A percentile compares a stretch with the other conserved stretches of the same genome.
phyloP scores from a whole-genome alignment of 2,113 vertebrate genomes.

The Mixornis gularis region DNA sequence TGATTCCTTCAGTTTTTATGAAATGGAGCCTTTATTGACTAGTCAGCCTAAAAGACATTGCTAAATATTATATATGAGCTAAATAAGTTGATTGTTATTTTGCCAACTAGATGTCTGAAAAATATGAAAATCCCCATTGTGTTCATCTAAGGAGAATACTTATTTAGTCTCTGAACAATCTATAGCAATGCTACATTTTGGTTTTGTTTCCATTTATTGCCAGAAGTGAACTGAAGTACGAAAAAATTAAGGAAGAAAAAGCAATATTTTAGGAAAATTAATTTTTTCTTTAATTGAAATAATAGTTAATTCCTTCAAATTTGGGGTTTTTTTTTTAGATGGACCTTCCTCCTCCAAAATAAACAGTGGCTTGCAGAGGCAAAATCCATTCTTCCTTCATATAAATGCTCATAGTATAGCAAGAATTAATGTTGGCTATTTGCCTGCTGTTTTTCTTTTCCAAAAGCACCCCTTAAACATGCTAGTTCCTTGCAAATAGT shows the following conservation, averaged over 20 bases:
- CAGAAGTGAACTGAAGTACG: background rate
- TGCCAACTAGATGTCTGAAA: background rate
- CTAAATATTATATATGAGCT: conserved; percentile 33
- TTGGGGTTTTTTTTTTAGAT: background rate
- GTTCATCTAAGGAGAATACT: background rate
- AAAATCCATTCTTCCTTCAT: background rate
- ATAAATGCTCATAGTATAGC: background rate
- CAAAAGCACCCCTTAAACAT: background rate
- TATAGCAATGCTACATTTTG: background rate
- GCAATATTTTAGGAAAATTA: background rate
- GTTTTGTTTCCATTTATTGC: background rate
- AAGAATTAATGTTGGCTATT: background rate
- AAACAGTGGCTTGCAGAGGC: background rate
- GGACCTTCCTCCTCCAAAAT: background rate
- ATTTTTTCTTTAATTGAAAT: background rate
- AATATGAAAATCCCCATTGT: background rate
- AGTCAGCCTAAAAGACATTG: conserved; percentile 2
- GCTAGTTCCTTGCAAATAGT: background rate
- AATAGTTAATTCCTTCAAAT: background rate
- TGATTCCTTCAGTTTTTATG: conserved; percentile 15
- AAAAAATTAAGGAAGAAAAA: background rate
- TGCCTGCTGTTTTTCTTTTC: background rate
- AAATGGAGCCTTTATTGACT: conserved; percentile 19
- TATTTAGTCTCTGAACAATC: background rate
- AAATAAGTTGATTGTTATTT: conserved; percentile 20